phyloP scores from a whole-genome alignment of 2,797 vertebrate species.

The Poecile montanus region DNA sequence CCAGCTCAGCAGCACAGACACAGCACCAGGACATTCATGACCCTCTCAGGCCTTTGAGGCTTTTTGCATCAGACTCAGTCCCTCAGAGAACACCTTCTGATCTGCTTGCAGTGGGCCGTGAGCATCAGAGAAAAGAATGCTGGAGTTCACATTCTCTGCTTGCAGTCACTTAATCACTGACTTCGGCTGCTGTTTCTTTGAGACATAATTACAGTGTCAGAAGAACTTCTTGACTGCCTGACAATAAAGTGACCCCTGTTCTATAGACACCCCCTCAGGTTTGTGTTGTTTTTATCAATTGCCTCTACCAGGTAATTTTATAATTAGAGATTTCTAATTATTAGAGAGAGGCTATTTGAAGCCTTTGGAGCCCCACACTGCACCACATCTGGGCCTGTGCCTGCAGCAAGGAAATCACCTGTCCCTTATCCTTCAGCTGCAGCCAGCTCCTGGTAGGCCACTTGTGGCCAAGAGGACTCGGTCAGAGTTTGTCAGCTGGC shows the following conservation, averaged over 20 bases:
- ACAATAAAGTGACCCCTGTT: constrained; percentile 10
- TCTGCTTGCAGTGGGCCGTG: background rate
- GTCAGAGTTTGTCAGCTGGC: background rate
- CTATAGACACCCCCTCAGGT: background rate
- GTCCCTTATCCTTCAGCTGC: background rate
- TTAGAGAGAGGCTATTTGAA: background rate
- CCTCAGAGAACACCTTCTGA: background rate
- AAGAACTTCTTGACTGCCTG: background rate
- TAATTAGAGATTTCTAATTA: background rate
- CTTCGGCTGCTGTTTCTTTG: background rate
- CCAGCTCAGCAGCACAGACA: no score
- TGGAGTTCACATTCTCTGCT: background rate
- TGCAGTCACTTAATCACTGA: background rate
- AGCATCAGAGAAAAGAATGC: background rate
- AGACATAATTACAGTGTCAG: background rate
- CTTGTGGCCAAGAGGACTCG: background rate
- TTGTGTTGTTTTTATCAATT: background rate
- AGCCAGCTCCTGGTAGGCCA: background rate
- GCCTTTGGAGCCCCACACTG: background rate
- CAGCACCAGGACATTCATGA: no score
- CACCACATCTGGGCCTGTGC: background rate
- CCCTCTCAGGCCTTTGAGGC: no score
- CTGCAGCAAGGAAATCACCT: background rate
- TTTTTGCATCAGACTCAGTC: no score
- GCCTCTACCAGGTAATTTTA: background rate